phyloP scores from a whole-genome alignment of 2,113 vertebrate genomes.

The Pachypanchax playfairii region DNA sequence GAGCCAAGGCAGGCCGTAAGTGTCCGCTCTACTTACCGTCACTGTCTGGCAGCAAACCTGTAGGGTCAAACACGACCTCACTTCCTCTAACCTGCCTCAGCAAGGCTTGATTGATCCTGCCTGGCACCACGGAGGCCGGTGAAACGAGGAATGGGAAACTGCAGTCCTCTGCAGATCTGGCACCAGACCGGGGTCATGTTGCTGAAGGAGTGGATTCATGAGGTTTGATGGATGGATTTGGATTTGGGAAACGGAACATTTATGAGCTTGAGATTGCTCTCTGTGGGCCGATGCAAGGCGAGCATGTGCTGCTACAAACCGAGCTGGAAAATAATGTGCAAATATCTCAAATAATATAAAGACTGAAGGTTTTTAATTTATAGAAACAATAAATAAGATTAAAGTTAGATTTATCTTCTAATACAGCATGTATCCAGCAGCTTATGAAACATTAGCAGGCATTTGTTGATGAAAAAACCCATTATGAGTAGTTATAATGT shows the following conservation, averaged over 20 bases:
- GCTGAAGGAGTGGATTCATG: slow-evolving; percentile 24
- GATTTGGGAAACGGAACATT: slow-evolving; percentile 37
- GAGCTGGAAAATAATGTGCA: neutral
- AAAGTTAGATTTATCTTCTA: too few relatives aligned
- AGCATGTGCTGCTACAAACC: neutral
- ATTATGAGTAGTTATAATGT: too few relatives aligned
- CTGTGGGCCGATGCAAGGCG: neutral
- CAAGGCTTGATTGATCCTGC: slow-evolving; percentile 59
- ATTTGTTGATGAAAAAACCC: neutral
- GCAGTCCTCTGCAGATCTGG: slow-evolving; percentile 53
- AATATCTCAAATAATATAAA: too few relatives aligned
- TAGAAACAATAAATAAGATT: too few relatives aligned
- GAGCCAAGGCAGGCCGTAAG: slow-evolving; percentile 69
- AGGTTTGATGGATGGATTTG: slow-evolving; percentile 34
- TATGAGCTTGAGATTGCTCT: slow-evolving; percentile 28
- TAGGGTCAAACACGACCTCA: slow-evolving; percentile 63
- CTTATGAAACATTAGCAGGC: neutral
- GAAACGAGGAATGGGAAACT: slow-evolving; percentile 38
- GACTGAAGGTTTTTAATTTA: too few relatives aligned
- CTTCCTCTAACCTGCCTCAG: slow-evolving; percentile 55
- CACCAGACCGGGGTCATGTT: slow-evolving; percentile 43
- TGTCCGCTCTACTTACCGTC: slow-evolving; percentile 66
- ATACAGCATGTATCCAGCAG: neutral
- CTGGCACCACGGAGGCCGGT: slow-evolving; percentile 47
- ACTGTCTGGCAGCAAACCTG: slow-evolving; percentile 66